Evolutionary conservation across 2,797 vertebrate species (phyloP), one percentile per base, ranked within the genome.

Genomic region (Onychomys leucogaster): DNA sequence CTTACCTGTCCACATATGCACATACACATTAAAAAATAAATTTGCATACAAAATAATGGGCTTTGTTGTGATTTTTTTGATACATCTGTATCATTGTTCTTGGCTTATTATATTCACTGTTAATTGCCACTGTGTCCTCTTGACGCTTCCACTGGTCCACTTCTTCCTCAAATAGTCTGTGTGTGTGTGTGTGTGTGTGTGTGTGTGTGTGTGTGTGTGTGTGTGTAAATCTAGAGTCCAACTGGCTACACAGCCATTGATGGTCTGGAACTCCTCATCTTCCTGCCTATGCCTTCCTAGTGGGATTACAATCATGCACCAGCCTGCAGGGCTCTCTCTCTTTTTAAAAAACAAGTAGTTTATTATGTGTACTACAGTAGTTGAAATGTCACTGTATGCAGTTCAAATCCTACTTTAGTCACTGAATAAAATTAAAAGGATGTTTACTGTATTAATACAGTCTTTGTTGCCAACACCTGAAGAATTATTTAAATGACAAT

Each of bases 401-500:
- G 46, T 89, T 89, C 83, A 23, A 57, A 93, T 92, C 46, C 77
- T 80, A 52, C 17, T 93, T 92, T 90, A 63, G 37, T 84, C 57
- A 41, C 23, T 71, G 77, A 89, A 75, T 80, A 91, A 63, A 93
- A 80, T 87, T 71, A 57, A 93, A 93, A 67, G 49, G 4, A 43
- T 25, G 49, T 80, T 91, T 85, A 71, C 49, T 84, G 32, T 89
- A 57, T 61, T 89, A 61, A 83, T 91, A 63, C 93, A 34, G 61
- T 59, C 76, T 83, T 63, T 57, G 82, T 29, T 93, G 69, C 86
- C 21, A 14, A 34, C 11, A 67, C 61, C 82, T 83, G 69, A 90
- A 93, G 90, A 90, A 86, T 83, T 34, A 75, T 37, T 93, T 86
- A 78, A 91, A n/a, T 76, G 16, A 32, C 34, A 49, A 63, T 94